Evolutionary conservation across 2,113 vertebrate species (phyloP).

Genomic region (Eretmochelys imbricata): DNA sequence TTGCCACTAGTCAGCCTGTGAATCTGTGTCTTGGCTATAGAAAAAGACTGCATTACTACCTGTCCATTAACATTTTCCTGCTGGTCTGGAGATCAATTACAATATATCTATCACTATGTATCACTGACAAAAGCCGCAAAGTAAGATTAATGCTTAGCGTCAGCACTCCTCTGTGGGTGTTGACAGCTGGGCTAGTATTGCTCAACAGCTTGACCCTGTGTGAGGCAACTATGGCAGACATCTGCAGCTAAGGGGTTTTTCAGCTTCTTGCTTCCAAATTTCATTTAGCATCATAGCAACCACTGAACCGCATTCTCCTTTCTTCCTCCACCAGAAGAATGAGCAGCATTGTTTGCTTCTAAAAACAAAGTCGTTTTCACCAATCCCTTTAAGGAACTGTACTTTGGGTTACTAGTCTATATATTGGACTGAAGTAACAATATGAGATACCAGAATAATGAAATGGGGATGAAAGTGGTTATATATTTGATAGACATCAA

Average conservation of each 20-base stretch:
- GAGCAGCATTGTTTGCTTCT: background rate
- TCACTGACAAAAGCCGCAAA: slow-evolving; percentile 26
- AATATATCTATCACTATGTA: background rate
- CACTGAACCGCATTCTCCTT: background rate
- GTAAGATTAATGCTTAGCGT: slow-evolving; percentile 22
- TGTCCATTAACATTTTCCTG: slow-evolving; percentile 16
- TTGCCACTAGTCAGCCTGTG: background rate
- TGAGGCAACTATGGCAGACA: slow-evolving; percentile 3
- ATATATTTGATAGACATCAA: background rate
- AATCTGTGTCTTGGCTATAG: slow-evolving; percentile 26
- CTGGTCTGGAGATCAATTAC: slow-evolving; percentile 31
- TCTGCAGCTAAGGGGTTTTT: slow-evolving; percentile 2
- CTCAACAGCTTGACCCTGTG: background rate
- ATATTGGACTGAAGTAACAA: background rate
- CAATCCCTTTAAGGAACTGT: background rate
- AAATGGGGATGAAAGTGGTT: background rate
- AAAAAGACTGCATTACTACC: background rate
- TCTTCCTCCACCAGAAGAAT: background rate
- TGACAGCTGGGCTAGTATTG: background rate
- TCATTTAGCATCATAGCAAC: background rate
- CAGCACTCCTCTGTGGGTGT: background rate
- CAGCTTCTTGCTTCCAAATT: background rate
- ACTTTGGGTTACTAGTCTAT: accelerated
- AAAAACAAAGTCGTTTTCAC: background rate
- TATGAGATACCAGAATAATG: background rate